Percentiles rank a stretch among this genome's conserved stretches.
phyloP scores from a whole-genome alignment of 64 coral and sea anemone species.

The Montipora efflorescens region DNA sequence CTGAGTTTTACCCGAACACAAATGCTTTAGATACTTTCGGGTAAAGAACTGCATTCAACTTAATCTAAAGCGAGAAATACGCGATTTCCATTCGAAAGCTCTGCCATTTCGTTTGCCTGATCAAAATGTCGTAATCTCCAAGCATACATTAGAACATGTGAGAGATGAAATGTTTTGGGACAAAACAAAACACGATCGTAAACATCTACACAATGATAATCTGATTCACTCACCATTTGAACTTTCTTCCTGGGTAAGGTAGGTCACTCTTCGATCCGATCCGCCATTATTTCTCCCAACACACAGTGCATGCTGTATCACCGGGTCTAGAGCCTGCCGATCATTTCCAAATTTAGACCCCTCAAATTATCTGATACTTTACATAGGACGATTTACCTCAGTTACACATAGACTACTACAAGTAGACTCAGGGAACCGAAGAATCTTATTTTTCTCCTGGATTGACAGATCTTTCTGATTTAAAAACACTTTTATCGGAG shows the following conservation, averaged over 20 bases:
- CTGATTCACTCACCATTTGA: constrained; percentile 25
- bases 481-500: neutral
- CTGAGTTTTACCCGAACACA: too few relatives aligned
- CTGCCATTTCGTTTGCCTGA: neutral
- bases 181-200: constrained; percentile 9
- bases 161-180: neutral
- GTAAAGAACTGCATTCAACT: neutral
- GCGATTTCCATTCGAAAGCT: neutral
- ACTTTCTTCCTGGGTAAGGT: neutral
- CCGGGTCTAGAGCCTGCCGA: neutral
- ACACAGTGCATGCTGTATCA: neutral
- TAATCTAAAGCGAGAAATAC: neutral
- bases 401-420: neutral
- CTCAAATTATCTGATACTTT: constrained; percentile 49
- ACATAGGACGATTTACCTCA: constrained; percentile 25
- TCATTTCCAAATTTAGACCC: constrained; percentile 22
- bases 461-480: constrained; percentile 6
- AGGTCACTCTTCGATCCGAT: neutral
- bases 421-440: neutral
- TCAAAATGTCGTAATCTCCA: constrained; percentile 34
- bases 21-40: too few relatives aligned
- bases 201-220: constrained; percentile 4
- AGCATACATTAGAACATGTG: neutral
- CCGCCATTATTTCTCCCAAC: constrained; percentile 5
- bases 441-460: neutral